Evolutionary conservation across 1,140 invertebrate genomes (phyloP).

Genomic region (Anastrepha obliqua): DNA sequence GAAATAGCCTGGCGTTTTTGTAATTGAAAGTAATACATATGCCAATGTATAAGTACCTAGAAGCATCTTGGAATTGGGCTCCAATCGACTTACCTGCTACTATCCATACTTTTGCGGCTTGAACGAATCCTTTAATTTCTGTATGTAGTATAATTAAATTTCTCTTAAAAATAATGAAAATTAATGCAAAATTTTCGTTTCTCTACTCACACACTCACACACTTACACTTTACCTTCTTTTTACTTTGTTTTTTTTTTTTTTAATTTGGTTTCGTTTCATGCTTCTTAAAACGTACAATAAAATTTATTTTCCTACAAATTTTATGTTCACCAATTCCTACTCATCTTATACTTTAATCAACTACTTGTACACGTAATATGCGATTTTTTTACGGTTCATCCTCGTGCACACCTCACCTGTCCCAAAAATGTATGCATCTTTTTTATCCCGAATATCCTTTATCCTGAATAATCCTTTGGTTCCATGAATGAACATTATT

Average conservation of each 20-base stretch:
- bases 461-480: not conserved
- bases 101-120: conserved; percentile 34
- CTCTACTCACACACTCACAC: conserved; percentile 68
- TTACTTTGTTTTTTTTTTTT: conserved; percentile 29
- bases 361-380: conserved; percentile 19
- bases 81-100: conserved; percentile 37
- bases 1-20: not conserved
- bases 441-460: not conserved
- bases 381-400: conserved; percentile 50
- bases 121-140: not conserved
- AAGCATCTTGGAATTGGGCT: conserved; percentile 5
- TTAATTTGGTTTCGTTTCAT: conserved; percentile 43
- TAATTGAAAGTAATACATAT: not conserved
- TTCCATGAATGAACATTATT: not conserved
- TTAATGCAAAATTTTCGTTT: conserved; percentile 71
- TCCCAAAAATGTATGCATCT: conserved; percentile 15
- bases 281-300: conserved; percentile 31
- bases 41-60: not conserved
- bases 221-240: conserved; percentile 55
- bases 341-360: not conserved
- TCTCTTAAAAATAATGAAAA: conserved; percentile 60
- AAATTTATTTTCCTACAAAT: conserved; percentile 12
- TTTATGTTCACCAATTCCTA: not conserved
- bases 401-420: conserved; percentile 54
- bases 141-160: conserved; percentile 47